Base-by-base conservation (phyloP, 1,140 invertebrate genomes). In the Eubasilissa regina region DNA sequence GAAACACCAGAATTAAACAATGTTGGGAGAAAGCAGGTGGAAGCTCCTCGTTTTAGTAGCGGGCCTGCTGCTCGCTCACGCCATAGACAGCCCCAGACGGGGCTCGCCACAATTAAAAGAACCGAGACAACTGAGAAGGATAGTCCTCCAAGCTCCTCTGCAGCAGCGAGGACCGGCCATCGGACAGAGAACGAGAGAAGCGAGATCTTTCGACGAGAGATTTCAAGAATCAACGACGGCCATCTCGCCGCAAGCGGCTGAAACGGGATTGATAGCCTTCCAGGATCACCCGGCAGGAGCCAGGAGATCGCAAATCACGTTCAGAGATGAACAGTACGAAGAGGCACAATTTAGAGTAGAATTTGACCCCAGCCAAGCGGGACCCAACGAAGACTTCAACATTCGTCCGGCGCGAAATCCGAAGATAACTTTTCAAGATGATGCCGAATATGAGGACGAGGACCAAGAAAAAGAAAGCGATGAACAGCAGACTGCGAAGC, bases 21-120 rank as follows among this genome's bases (percentile, higher is more conserved):
- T 89, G 88, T 86, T 87, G 15, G 86, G 85, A 84, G 87, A 86
- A 85, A 86, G 86, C 83, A 85, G 80, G 84, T 89, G 86, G 88
- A 89, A 89, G 87, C 86, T 89, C 79, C 83, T 89, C 80, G 79
- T 89, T 79, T 78, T 89, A 48, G 81, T 87, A 48, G 84, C 84
- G 60, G 85, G 86, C 77, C 83, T 86, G 43, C 84, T 85, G 51
- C 84, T 83, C 13, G 85, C 85, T 35, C 85, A 82, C 78, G 87
- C 88, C 19, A 83, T 80, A 53, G 81, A 83, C 62, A 80, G 81
- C 60, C 81, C 81, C 10, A 79, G 79, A 1, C 79, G 80, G 78
- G 78, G 81, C 25, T 75, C 79, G 15, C 78, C 75, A 0, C 55
- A 78, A 15, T 44, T 78, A 0, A 55, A 53, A 7, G 72, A 79